A percentile compares a stretch with the other conserved stretches of the same genome.
Evolutionary conservation across 1,140 invertebrate species (phyloP).

Genomic region (Hylaeus volcanicus): DNA sequence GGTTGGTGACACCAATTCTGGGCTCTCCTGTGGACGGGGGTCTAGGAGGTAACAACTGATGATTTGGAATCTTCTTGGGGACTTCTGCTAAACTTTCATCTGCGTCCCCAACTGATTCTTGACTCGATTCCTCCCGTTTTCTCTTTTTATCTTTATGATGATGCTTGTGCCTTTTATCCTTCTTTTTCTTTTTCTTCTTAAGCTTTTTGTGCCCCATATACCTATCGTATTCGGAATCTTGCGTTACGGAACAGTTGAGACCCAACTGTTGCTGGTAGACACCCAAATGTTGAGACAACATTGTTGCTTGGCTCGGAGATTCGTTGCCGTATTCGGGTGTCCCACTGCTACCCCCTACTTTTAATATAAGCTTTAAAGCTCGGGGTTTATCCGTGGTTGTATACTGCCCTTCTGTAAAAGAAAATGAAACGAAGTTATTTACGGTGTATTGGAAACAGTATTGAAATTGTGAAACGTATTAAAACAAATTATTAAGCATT

Average conservation of each 20-base stretch:
- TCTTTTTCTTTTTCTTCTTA: conserved; percentile 90
- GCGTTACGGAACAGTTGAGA: conserved; percentile 75
- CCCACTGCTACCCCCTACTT: conserved; percentile 87
- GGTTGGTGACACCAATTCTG: conserved; percentile 53
- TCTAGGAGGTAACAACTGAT: conserved; percentile 72
- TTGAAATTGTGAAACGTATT: conserved; percentile 13
- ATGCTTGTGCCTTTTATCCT: conserved; percentile 87
- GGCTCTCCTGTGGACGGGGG: conserved; percentile 67
- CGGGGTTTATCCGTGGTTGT: conserved; percentile 82
- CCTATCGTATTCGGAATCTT: conserved; percentile 75
- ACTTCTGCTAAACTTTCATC: conserved; percentile 79
- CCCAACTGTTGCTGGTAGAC: conserved; percentile 73
- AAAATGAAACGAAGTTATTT: conserved; percentile 30
- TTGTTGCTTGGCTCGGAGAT: conserved; percentile 77
- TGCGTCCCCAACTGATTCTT: conserved; percentile 78
- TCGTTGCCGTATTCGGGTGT: conserved; percentile 86
- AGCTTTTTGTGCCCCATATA: conserved; percentile 84
- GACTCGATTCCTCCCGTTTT: conserved; percentile 82
- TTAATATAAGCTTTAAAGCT: conserved; percentile 88
- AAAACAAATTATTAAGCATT: conserved; percentile 17
- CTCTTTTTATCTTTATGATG: conserved; percentile 86
- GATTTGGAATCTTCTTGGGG: conserved; percentile 77
- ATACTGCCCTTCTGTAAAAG: conserved; percentile 74
- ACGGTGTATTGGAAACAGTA: background rate
- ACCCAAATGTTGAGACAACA: conserved; percentile 73